Percentiles rank a stretch among this genome's conserved stretches.
Evolutionary conservation across 1,140 invertebrate genomes (phyloP).

Genomic region (Bombus confusus): DNA sequence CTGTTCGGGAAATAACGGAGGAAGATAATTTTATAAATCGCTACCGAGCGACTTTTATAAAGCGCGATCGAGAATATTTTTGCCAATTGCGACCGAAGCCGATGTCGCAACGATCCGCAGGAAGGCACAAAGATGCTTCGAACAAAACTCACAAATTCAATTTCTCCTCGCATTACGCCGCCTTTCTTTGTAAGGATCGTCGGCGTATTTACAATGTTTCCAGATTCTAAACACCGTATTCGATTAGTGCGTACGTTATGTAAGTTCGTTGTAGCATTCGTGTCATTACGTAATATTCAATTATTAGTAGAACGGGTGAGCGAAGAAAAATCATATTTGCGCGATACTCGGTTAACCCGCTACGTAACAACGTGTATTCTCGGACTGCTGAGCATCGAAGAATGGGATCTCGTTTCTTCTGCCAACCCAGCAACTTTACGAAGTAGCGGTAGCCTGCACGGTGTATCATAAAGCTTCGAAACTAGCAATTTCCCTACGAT

Average conservation of each 20-base stretch:
- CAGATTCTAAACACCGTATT: background rate
- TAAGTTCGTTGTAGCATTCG: background rate
- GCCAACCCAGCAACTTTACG: background rate
- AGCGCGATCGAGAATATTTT: too few species aligned
- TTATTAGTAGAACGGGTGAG: background rate
- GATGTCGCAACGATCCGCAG: too few species aligned
- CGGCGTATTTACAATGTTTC: background rate
- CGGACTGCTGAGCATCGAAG: background rate
- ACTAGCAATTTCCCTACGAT: too few species aligned
- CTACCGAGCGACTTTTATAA: too few species aligned
- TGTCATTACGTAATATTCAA: background rate
- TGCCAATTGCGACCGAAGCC: too few species aligned
- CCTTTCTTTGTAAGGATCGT: background rate
- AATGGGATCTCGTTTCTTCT: background rate
- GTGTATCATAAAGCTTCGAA: background rate
- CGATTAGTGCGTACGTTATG: background rate
- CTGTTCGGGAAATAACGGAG: too few species aligned
- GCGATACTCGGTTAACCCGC: background rate
- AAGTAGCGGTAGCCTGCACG: background rate
- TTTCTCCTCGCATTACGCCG: background rate
- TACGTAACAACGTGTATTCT: background rate
- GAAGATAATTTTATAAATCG: too few species aligned
- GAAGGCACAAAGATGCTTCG: too few species aligned
- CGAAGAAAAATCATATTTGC: background rate
- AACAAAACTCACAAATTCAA: background rate